These are phyloP conservation scores for Protobothrops flavoviridis DNA, from an alignment of 2,113 vertebrate species.

Conservation along the genomic window DNA sequence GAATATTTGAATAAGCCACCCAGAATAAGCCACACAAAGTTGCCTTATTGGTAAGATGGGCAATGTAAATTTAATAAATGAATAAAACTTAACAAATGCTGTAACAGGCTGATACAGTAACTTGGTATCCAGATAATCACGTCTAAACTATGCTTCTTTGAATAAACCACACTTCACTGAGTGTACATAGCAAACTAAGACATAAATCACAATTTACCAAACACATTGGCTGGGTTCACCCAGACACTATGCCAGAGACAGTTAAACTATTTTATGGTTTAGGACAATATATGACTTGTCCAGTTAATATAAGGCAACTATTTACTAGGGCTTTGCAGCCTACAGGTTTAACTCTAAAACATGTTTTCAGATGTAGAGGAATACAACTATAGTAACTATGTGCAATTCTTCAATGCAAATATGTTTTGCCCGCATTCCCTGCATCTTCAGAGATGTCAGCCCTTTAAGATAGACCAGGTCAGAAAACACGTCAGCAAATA, in stretches of 20 bases:
- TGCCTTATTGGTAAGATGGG: neutral
- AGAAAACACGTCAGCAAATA: neutral
- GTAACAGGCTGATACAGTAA: neutral
- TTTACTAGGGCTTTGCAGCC: neutral
- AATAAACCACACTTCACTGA: neutral
- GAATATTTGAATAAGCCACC: neutral
- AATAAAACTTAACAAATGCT: neutral
- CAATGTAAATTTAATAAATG: neutral
- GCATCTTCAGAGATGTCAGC: neutral
- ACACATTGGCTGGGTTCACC: neutral
- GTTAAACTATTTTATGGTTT: neutral
- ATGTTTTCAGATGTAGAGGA: neutral
- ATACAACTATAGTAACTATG: neutral
- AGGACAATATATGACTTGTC: neutral
- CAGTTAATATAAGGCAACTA: neutral
- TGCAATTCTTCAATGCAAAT: neutral
- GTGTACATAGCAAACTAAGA: neutral
- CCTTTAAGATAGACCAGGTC: neutral
- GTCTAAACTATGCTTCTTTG: neutral
- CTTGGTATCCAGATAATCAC: neutral
- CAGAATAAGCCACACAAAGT: neutral
- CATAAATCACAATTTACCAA: neutral
- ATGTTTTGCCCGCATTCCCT: neutral
- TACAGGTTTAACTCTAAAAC: neutral
- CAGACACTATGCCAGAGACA: neutral